Conservation (phyloP, 2,888 invertebrate species). For the Magallana nippona region DNA sequence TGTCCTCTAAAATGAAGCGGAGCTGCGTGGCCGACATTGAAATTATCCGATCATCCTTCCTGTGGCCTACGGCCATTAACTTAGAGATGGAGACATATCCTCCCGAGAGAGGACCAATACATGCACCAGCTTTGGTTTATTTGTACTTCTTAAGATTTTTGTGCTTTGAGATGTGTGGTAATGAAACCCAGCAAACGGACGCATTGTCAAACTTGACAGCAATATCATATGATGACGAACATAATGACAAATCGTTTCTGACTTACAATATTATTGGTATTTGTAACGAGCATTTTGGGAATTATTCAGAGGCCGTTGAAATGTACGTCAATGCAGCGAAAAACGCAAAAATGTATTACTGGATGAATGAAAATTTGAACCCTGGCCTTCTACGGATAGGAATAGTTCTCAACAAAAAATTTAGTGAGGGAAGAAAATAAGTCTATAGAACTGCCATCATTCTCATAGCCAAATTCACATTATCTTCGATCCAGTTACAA, state of each 20-base stretch:
- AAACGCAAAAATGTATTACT: background rate
- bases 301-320: background rate
- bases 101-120: background rate
- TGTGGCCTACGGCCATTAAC: background rate
- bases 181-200: background rate
- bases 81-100: background rate
- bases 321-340: background rate
- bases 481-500: no score
- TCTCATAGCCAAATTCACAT: no score
- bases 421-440: background rate
- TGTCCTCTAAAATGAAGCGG: background rate
- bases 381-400: constrained; percentile 8
- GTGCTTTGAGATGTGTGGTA: background rate
- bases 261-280: background rate
- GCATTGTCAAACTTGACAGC: background rate
- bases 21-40: constrained; percentile 7
- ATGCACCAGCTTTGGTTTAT: constrained; percentile 2
- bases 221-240: background rate
- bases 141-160: constrained; percentile 10
- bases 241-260: background rate
- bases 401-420: background rate
- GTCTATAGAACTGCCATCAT: no score
- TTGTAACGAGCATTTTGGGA: background rate
- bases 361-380: background rate
- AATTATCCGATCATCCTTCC: background rate